These are phyloP conservation scores for Ornithoptera priamus DNA, from an alignment of 2,888 invertebrate species.

Conservation along the genomic window DNA sequence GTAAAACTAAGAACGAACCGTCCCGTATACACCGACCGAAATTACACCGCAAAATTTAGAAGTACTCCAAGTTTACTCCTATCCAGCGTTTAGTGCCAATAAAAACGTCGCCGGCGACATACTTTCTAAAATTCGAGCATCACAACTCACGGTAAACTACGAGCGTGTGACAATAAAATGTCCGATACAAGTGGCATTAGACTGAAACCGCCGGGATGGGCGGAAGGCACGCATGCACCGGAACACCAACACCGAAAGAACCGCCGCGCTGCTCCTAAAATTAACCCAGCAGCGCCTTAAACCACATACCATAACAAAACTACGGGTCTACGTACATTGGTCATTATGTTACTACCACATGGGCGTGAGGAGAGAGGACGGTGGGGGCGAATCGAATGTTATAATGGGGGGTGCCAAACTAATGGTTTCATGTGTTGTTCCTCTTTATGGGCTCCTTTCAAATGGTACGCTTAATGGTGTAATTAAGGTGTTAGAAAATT, in stretches of 20 bases:
- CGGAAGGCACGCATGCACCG: conserved; percentile 62
- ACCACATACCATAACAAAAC: conserved; percentile 30
- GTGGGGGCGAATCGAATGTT: conserved; percentile 71
- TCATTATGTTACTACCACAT: conserved; percentile 41
- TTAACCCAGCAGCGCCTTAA: conserved; percentile 15
- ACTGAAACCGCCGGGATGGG: conserved; percentile 64
- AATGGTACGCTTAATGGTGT: conserved; percentile 63
- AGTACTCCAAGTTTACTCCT: conserved; percentile 68
- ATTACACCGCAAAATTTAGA: conserved; percentile 60
- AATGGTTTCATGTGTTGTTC: conserved; percentile 72
- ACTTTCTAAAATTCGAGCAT: conserved; percentile 63
- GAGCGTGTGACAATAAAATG: conserved; percentile 75
- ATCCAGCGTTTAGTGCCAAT: conserved; percentile 67
- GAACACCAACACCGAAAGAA: conserved; percentile 33
- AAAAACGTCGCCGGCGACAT: conserved; percentile 70
- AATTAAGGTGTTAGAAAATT: conserved; percentile 62
- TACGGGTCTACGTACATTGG: conserved; percentile 51
- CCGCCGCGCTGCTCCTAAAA: conserved; percentile 29
- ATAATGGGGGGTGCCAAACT: conserved; percentile 76
- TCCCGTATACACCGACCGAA: conserved; percentile 32
- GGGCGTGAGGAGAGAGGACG: conserved; percentile 42
- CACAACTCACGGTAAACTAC: conserved; percentile 64
- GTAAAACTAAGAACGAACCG: conserved; percentile 10
- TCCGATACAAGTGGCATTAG: conserved; percentile 75
- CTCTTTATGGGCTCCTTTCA: conserved; percentile 73